phyloP scores from a whole-genome alignment of 2,888 invertebrate genomes.

The Andrena chrysosceles region DNA sequence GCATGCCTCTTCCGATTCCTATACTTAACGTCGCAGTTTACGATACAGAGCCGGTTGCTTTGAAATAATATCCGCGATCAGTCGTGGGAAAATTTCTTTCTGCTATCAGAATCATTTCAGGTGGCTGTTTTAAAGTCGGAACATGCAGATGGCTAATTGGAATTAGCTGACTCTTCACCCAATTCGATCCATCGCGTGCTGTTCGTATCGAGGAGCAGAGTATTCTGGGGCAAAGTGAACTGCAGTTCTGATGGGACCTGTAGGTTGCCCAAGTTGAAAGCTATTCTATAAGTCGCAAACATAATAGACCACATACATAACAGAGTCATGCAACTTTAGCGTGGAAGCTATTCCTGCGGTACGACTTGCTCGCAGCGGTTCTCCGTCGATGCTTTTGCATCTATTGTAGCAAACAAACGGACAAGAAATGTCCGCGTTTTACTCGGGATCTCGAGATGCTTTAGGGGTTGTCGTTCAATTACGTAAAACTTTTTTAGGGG shows the following conservation, averaged over 20 bases:
- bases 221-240: conserved; percentile 31
- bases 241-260: conserved; percentile 70
- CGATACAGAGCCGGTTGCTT: neutral
- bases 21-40: neutral
- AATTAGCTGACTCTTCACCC: conserved; percentile 43
- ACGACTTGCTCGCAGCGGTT: conserved; percentile 72
- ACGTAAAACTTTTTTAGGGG: no score
- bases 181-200: conserved; percentile 25
- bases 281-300: conserved; percentile 77
- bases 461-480: no score
- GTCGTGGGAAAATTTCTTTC: neutral
- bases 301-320: conserved; percentile 75
- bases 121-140: no score
- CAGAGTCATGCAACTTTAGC: conserved; percentile 74
- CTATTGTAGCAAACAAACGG: no score
- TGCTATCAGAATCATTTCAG: neutral
- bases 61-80: neutral
- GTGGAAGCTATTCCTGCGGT: conserved; percentile 71
- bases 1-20: neutral
- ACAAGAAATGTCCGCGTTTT: neutral
- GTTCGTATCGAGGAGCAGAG: conserved; percentile 21
- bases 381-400: conserved; percentile 44
- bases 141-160: neutral
- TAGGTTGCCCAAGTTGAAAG: conserved; percentile 71
- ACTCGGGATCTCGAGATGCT: neutral